Evolutionary conservation across 2,797 vertebrate genomes (phyloP).

Genomic region (Triplophysa bombifrons): DNA sequence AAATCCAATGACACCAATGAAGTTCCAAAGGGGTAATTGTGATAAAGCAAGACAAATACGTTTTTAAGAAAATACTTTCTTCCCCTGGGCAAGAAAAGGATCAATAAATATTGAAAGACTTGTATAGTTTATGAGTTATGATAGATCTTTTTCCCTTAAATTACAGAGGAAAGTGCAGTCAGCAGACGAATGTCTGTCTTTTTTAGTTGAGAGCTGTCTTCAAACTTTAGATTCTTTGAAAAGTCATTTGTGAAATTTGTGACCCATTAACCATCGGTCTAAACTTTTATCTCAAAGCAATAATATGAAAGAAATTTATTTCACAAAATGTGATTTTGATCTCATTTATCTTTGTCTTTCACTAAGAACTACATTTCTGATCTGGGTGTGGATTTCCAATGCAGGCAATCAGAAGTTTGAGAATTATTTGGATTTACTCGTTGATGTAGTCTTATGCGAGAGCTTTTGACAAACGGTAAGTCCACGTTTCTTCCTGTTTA

Average conservation of each 20-base stretch:
- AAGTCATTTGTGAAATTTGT: not conserved
- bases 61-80: slow-evolving; percentile 2
- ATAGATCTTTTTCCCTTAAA: not conserved
- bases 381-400: slow-evolving; percentile 14
- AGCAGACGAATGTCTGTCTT: not conserved
- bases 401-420: not conserved
- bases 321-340: not conserved
- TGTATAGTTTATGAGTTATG: slow-evolving; percentile 16
- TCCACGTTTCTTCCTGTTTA: not conserved
- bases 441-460: not conserved
- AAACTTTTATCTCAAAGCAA: slow-evolving; percentile 3
- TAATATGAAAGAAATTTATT: not conserved
- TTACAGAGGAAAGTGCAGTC: not conserved
- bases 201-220: not conserved
- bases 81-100: slow-evolving; percentile 6
- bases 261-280: not conserved
- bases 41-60: slow-evolving; percentile 5
- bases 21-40: slow-evolving; percentile 13
- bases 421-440: slow-evolving; percentile 27
- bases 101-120: slow-evolving; percentile 38
- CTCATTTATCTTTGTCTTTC: slow-evolving; percentile 2
- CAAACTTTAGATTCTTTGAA: not conserved
- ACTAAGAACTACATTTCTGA: not conserved
- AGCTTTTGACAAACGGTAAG: not conserved
- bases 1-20: slow-evolving; percentile 5